A percentile compares a stretch with the other conserved stretches of the same genome.
Evolutionary conservation across 1,140 invertebrate genomes (phyloP).

Genomic region (Maniola jurtina): DNA sequence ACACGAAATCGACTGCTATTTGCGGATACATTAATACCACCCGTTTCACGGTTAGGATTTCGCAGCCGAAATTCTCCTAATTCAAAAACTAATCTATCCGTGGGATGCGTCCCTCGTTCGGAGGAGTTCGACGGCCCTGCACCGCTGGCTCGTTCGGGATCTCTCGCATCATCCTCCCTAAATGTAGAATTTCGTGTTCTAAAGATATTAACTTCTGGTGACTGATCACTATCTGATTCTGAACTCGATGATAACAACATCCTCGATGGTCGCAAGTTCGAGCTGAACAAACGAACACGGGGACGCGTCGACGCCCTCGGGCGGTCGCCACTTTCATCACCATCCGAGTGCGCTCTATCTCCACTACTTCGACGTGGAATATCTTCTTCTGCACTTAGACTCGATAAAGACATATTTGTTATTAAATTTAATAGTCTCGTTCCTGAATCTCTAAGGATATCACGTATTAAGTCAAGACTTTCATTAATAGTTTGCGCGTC

Average conservation of each 20-base stretch:
- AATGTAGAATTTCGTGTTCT: constrained; percentile 61
- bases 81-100: constrained; percentile 58
- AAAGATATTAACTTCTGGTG: constrained; percentile 65
- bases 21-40: constrained; percentile 43
- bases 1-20: constrained; percentile 53
- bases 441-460: constrained; percentile 75
- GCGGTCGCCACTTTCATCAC: constrained; percentile 38
- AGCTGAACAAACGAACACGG: constrained; percentile 42
- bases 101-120: constrained; percentile 39
- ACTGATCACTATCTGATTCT: constrained; percentile 68
- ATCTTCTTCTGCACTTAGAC: constrained; percentile 49
- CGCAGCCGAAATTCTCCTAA: constrained; percentile 39
- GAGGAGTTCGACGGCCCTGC: constrained; percentile 25
- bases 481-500: constrained; percentile 66
- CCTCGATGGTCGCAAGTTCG: constrained; percentile 37
- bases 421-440: constrained; percentile 71
- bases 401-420: constrained; percentile 66
- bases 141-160: constrained; percentile 22
- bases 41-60: constrained; percentile 31
- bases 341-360: constrained; percentile 48
- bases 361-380: constrained; percentile 33
- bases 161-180: constrained; percentile 47
- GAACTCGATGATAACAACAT: constrained; percentile 55
- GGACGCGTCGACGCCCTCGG: constrained; percentile 27
- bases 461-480: constrained; percentile 69